Evolutionary conservation across 2,888 invertebrate genomes (phyloP), one percentile per base, ranked within the genome.

Genomic region (Andrena marginata): DNA sequence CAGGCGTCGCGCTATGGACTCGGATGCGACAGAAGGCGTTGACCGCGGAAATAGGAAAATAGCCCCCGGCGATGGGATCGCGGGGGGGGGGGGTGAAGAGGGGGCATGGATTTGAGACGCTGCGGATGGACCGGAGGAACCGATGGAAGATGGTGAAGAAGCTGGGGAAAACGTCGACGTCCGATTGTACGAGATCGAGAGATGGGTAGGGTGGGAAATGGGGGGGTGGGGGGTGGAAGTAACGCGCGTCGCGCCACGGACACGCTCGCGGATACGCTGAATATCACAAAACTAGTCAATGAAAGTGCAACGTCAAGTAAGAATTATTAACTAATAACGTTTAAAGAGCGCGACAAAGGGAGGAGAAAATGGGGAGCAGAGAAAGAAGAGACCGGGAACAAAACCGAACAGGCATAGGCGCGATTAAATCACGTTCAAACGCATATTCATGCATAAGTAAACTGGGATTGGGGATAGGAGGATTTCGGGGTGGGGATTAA

Each of bases 271-370:
- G 77, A 84, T 78, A 87, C 82, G 87, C 85, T 88, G 83, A 74
- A 81, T 88, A 89, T 89, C 92, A 90, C 92, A 93, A 93, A 94
- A 93, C 94, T 94, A 94, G 94, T 94, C 94, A 94, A 94, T 94
- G 91, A 93, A 93, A 94, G 94, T 94, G 94, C 94, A 94, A 94
- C 94, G 91, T 93, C 91, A 91, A 90, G 91, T 91, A 90, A 92
- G 89, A 87, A 89, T 92, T 90, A 92, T 89, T 87, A 90, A 90
- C 87, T 90, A 88, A 90, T 88, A 87, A 83, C 80, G 85, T 82
- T 85, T 86, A 82, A 85, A 72, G 83, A 77, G 83, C 71, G 84
- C 74, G 82, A 82, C 72, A 75, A 77, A 76, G 3, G 70, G 68
- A 69, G 79, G 79, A 42, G 62, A 64, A 77, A 73, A 82, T 77